Evolutionary conservation across 2,888 invertebrate species (phyloP).

Genomic region (Nomada fucata): DNA sequence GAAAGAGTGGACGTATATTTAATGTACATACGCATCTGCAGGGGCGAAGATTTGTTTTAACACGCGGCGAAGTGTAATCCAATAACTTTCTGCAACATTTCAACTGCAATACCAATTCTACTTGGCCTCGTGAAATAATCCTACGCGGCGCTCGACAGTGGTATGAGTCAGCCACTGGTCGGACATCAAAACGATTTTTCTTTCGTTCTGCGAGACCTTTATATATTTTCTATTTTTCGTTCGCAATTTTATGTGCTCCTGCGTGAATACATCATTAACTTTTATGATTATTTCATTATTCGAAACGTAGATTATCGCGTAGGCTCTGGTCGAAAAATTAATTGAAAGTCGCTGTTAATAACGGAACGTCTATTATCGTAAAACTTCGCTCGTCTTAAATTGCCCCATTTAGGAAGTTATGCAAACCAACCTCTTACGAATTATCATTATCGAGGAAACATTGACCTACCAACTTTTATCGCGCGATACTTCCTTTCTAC

Average conservation of each 20-base stretch:
- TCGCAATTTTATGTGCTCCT: background rate
- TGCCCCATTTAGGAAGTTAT: background rate
- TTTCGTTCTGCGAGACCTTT: background rate
- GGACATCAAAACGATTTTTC: constrained; percentile 25
- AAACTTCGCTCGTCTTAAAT: background rate
- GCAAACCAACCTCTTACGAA: background rate
- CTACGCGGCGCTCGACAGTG: constrained; percentile 25
- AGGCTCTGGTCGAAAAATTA: background rate
- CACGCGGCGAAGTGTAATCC: background rate
- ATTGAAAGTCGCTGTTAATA: background rate
- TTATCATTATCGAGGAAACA: constrained; percentile 18
- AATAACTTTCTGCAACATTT: background rate
- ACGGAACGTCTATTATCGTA: background rate
- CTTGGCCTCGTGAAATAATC: background rate
- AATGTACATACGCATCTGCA: no score
- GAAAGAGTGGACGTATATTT: background rate
- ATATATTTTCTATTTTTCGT: background rate
- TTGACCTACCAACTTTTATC: constrained; percentile 23
- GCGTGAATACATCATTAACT: background rate
- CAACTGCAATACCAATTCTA: background rate
- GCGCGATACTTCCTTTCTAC: constrained; percentile 1
- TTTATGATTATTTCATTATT: background rate
- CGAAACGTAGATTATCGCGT: background rate
- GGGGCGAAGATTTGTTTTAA: background rate
- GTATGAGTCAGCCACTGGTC: constrained; percentile 32